Conservation (phyloP, 2,797 vertebrate genomes). For the Taeniopygia guttata region DNA sequence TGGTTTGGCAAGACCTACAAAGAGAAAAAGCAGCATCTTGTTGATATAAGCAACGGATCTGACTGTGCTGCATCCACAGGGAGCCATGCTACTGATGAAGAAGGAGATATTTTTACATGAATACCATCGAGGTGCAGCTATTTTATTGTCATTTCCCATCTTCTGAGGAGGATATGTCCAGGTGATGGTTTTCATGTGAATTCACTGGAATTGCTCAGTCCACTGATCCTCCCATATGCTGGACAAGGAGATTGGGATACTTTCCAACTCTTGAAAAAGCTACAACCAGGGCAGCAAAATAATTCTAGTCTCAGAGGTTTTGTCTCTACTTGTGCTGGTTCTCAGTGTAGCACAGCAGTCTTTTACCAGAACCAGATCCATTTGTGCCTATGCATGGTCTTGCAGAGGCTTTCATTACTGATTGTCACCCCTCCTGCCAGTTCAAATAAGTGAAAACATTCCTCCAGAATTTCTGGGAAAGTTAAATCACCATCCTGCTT, state of each 20-base stretch:
- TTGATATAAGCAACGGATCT: neutral
- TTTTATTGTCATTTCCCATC: neutral
- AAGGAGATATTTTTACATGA: neutral
- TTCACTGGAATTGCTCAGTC: neutral
- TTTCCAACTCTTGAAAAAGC: neutral
- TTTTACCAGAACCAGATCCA: neutral
- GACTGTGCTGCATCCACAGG: neutral
- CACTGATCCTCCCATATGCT: neutral
- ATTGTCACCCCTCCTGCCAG: neutral
- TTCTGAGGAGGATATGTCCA: neutral
- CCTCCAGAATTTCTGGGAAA: neutral
- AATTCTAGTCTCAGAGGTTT: neutral
- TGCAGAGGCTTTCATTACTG: neutral
- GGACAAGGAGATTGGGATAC: neutral
- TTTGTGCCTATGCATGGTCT: neutral
- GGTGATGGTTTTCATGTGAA: neutral
- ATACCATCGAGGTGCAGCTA: neutral
- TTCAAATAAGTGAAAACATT: neutral
- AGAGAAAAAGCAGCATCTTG: neutral
- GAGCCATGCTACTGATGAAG: neutral
- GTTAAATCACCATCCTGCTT: neutral
- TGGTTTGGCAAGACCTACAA: neutral
- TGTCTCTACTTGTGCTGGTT: neutral
- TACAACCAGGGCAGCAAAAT: neutral
- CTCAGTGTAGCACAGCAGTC: neutral